Percentiles rank a stretch among this genome's conserved stretches.
These are phyloP conservation scores for Mnemiopsis leidyi DNA, from an alignment of 37 sponge, comb jelly and placozoan genomes.

Conservation along the genomic window DNA sequence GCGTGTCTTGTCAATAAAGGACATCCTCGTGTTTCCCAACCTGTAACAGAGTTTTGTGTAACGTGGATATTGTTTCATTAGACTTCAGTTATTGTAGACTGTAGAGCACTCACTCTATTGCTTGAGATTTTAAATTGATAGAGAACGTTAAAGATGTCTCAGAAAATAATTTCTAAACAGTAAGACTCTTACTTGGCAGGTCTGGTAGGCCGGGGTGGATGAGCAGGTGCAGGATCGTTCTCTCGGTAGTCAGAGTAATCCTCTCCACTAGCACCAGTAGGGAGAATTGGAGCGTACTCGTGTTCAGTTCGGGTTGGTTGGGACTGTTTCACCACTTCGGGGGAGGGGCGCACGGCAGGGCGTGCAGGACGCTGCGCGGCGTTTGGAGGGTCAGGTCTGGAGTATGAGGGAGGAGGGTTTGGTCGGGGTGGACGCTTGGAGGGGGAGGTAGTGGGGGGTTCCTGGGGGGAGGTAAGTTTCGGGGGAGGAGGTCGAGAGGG, in stretches of 20 bases:
- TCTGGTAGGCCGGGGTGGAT: constrained; percentile 9
- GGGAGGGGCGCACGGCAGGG: background rate
- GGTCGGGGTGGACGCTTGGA: background rate
- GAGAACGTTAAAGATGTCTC: too few relatives aligned
- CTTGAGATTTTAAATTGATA: too few relatives aligned
- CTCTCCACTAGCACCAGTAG: background rate
- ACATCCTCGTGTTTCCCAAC: background rate
- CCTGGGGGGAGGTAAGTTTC: background rate
- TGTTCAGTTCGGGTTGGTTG: background rate
- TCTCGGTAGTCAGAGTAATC: constrained; percentile 48
- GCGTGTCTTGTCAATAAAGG: background rate
- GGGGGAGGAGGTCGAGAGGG: constrained; percentile 22
- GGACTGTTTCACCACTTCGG: background rate
- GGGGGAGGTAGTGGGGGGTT: background rate
- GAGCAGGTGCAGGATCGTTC: background rate
- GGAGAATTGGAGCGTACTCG: background rate
- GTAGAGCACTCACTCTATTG: too few relatives aligned
- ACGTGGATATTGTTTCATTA: too few relatives aligned
- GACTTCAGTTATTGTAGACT: too few relatives aligned
- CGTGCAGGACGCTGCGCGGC: background rate
- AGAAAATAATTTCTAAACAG: too few relatives aligned
- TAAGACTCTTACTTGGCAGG: background rate
- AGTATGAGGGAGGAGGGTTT: background rate
- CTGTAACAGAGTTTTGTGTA: too few relatives aligned
- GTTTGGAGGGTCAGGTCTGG: background rate